phyloP scores from a whole-genome alignment of 2,113 vertebrate species.

The Anser cygnoides region DNA sequence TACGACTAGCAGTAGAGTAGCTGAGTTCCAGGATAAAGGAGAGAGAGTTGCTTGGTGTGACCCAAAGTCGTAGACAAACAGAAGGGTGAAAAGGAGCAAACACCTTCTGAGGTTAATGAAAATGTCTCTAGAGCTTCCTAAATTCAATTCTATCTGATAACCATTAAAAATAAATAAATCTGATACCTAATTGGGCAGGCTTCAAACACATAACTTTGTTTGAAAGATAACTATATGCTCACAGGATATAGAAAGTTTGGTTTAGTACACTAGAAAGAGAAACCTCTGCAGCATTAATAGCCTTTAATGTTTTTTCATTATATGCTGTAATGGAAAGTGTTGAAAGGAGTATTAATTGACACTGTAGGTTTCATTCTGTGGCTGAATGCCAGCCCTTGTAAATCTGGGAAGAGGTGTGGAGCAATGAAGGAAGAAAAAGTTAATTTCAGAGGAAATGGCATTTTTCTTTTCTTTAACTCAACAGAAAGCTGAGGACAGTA shows the following conservation, averaged over 20 bases:
- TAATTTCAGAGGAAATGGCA: background rate
- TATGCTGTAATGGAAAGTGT: background rate
- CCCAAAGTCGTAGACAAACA: background rate
- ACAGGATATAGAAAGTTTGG: background rate
- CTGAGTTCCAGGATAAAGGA: background rate
- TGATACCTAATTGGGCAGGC: background rate
- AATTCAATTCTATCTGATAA: background rate
- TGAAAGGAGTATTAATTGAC: background rate
- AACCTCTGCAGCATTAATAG: background rate
- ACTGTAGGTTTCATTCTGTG: background rate
- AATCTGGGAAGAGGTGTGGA: background rate
- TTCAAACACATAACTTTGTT: background rate
- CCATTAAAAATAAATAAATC: background rate
- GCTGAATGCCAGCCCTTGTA: background rate
- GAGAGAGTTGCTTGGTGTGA: background rate
- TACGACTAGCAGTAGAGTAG: background rate
- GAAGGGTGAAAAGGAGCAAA: background rate
- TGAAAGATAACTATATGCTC: background rate
- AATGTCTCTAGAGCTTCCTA: background rate
- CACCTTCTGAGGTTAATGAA: background rate
- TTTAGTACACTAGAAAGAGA: background rate
- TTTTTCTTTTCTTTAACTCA: background rate
- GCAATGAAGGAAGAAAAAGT: background rate
- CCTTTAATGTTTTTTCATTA: background rate
- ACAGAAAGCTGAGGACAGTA: background rate